phyloP scores from a whole-genome alignment of 2,888 invertebrate species.

The Diaphora mendica region DNA sequence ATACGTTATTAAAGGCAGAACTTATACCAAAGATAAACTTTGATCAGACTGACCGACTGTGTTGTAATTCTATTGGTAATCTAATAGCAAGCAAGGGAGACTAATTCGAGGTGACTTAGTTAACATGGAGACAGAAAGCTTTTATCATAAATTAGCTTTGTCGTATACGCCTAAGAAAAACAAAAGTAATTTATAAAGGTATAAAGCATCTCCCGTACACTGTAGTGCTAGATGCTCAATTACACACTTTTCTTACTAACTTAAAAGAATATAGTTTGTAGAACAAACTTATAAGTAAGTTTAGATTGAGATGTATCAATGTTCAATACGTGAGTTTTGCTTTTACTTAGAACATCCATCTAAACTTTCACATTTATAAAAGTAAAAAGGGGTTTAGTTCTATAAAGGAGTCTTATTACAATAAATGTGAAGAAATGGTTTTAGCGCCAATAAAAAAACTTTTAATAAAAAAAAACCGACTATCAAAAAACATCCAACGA shows the following conservation, averaged over 20 bases:
- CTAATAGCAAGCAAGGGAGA: conserved; percentile 8
- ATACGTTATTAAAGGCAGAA: neutral
- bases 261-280: neutral
- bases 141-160: conserved; percentile 45
- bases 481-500: too few species aligned
- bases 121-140: conserved; percentile 35
- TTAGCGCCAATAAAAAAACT: neutral
- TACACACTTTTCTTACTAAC: neutral
- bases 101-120: conserved; percentile 31
- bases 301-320: neutral
- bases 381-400: too few species aligned
- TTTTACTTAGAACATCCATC: neutral
- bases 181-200: neutral
- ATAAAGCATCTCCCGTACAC: neutral
- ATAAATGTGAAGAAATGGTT: neutral
- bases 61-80: conserved; percentile 16
- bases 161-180: conserved; percentile 10
- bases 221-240: neutral
- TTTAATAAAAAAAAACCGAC: too few species aligned
- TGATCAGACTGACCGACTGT: neutral
- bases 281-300: neutral
- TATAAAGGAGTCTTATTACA: neutral
- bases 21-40: neutral
- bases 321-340: neutral
- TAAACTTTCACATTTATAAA: neutral